Evolutionary conservation across 2,888 invertebrate genomes (phyloP).

Genomic region (Psylliodes chrysocephalus): DNA sequence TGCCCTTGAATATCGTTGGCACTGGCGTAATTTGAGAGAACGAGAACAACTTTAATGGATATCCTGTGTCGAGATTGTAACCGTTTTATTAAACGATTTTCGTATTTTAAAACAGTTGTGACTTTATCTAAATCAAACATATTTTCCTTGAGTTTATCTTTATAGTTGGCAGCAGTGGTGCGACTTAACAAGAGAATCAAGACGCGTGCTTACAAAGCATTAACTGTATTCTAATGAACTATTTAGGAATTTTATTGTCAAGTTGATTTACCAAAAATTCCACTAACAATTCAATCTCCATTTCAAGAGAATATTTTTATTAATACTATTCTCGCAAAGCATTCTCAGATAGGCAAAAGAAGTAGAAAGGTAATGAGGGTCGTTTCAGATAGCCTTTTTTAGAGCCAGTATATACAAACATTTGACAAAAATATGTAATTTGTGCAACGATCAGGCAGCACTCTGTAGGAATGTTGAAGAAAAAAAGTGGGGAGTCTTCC

Average conservation of each 20-base stretch:
- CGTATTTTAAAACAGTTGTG: conserved; percentile 31
- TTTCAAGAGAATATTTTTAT: not conserved
- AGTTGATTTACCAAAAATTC: not conserved
- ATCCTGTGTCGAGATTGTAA: conserved; percentile 42
- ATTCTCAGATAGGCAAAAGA: too few relatives aligned
- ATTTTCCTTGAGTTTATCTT: conserved; percentile 27
- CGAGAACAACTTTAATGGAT: conserved; percentile 47
- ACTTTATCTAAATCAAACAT: conserved; percentile 33
- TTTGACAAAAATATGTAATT: too few relatives aligned
- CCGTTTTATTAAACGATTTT: conserved; percentile 32
- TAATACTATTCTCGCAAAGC: too few relatives aligned
- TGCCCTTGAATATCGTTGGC: conserved; percentile 46
- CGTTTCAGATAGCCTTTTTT: too few relatives aligned
- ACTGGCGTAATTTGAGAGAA: conserved; percentile 40
- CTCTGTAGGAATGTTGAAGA: too few relatives aligned
- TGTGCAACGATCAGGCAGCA: too few relatives aligned
- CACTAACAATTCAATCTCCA: not conserved
- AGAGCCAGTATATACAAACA: too few relatives aligned
- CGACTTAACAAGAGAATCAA: not conserved
- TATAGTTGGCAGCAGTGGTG: not conserved
- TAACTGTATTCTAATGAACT: not conserved
- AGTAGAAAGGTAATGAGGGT: too few relatives aligned
- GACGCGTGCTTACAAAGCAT: not conserved
- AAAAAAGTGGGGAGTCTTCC: too few relatives aligned
- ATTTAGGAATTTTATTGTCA: not conserved